phyloP scores from a whole-genome alignment of 1,140 invertebrate species.

The Protaetia brevitarsis region DNA sequence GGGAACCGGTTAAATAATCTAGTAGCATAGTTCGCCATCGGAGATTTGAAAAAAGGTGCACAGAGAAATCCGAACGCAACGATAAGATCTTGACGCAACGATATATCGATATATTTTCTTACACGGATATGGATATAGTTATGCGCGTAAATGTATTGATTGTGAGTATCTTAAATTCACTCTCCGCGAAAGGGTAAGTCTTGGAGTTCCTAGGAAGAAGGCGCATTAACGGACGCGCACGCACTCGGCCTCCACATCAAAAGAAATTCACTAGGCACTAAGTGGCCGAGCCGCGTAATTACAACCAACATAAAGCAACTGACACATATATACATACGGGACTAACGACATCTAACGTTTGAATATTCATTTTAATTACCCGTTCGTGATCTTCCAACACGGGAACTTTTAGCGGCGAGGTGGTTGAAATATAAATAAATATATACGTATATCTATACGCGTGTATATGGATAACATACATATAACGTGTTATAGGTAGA shows the following conservation, averaged over 20 bases:
- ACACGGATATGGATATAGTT: neutral
- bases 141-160: neutral
- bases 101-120: neutral
- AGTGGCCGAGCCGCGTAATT: neutral
- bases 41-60: neutral
- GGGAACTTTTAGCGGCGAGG: neutral
- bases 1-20: neutral
- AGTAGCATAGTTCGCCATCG: neutral
- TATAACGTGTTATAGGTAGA: constrained; percentile 4
- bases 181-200: neutral
- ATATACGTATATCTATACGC: no score
- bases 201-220: neutral
- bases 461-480: no score
- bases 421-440: constrained; percentile 9
- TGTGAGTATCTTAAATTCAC: neutral
- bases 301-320: neutral
- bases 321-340: neutral
- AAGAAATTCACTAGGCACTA: neutral
- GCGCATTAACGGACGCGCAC: neutral
- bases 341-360: constrained; percentile 10
- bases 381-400: neutral
- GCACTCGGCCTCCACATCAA: neutral
- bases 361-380: constrained; percentile 10
- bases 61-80: neutral
- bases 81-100: neutral